Percentiles rank a stretch among this genome's conserved stretches.
These are phyloP conservation scores for Lycodopsis pacificus DNA, from an alignment of 2,797 vertebrate genomes.

Conservation along the genomic window DNA sequence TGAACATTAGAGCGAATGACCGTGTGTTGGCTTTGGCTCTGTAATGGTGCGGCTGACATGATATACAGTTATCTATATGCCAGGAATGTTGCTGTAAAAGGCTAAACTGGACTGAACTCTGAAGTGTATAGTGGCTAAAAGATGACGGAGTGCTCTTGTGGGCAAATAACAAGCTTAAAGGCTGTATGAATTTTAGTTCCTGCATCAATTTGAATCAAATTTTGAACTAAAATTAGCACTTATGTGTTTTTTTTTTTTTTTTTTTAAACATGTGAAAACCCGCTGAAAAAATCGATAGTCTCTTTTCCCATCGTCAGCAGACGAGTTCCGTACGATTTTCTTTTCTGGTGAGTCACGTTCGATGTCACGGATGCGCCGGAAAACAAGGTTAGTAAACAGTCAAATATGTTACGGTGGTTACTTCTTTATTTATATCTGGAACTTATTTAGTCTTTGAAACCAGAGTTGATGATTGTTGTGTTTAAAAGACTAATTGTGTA, in stretches of 20 bases:
- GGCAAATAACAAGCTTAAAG: constrained; percentile 16
- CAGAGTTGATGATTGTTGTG: not conserved
- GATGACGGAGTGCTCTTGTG: constrained; percentile 16
- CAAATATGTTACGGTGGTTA: not conserved
- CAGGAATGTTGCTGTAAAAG: constrained; percentile 33
- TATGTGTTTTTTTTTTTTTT: not conserved
- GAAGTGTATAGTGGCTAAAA: constrained; percentile 21
- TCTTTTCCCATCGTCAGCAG: not conserved
- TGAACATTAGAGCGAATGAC: constrained; percentile 11
- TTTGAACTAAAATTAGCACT: not conserved
- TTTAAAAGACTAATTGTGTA: not conserved
- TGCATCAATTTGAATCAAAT: constrained; percentile 11
- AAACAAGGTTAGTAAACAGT: not conserved
- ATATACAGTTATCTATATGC: constrained; percentile 51
- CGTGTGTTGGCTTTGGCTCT: constrained; percentile 49
- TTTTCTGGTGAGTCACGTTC: not conserved
- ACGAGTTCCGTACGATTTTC: not conserved
- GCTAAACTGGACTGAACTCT: constrained; percentile 34
- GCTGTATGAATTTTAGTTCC: constrained; percentile 17
- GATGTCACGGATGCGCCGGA: too few relatives aligned
- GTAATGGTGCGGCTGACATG: constrained; percentile 57
- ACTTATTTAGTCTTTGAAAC: not conserved
- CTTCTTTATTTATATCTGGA: not conserved
- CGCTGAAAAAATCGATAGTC: not conserved
- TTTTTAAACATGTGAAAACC: not conserved